Evolutionary conservation across 2,797 vertebrate genomes (phyloP), one percentile per base, ranked within the genome.

Genomic region (Parotocinclus haroldoi): DNA sequence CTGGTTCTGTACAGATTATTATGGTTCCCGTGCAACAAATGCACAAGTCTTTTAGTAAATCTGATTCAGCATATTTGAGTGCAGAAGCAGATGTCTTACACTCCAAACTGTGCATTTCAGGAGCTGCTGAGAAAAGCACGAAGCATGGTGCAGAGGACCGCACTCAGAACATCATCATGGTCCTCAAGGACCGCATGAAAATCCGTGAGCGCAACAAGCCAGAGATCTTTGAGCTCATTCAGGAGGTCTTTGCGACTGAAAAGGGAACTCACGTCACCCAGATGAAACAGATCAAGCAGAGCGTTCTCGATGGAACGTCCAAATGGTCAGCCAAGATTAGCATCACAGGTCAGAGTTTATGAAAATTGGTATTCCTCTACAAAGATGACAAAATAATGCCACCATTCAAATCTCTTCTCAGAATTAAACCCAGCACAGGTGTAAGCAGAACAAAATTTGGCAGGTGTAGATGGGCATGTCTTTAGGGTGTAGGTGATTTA

Each of bases 241-340:
- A 94, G 78, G 95, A 99, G 83, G 91, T 99, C 76, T 99, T 99
- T 14, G 93, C 68, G 0, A 85, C 96, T 18, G 89, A 86, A 78
- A 97, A 96, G 79, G 73, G 91, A 1, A 89, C 87, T 0, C 96
- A 98, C 16, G 93, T 77, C 0, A 93, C 93, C 0, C 95, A 97
- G 53, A 98, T 98, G 94, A 99, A 99, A 74, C 93, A 95, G 0
- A 95, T 98, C 74, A 99, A 99, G 70, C 96, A 98, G 83, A 98
- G 95, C 0, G 96, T 99, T 67, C 89, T 99, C 50, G 96, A 99
- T 0, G 96, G 96, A 51, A 99, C 96, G 0, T 98, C 96, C 61
- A 99, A 99, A 68, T 99, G 96, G 96, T 99, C 96, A 0, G 95
- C 95, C 51, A 99, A 98, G 85, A 99, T 99, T 86, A 97, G 93